These are phyloP conservation scores for mouse (Mus musculus) DNA, from an alignment of 2,113 vertebrate genomes.

Conservation along the genomic window GRCm39 chr11:57458501-57459000, in stretches of 20 bases:
- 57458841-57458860: not conserved
- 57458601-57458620: not conserved
- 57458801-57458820: not conserved
- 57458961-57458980: not conserved
- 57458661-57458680: constrained; percentile 2
- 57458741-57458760: not conserved
- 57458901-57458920: not conserved
- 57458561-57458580: not conserved
- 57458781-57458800: not conserved
- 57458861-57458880: not conserved
- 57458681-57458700: constrained; percentile 59
- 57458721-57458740: not conserved
- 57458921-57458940: not conserved
- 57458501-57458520: not conserved
- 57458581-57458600: too few relatives aligned
- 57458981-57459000: not conserved
- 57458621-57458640: too few relatives aligned
- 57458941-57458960: not conserved
- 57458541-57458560: not conserved
- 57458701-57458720: constrained; percentile 30
- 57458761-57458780: not conserved
- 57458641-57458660: not conserved
- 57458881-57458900: not conserved
- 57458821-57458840: not conserved
- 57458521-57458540: not conserved